Percentiles rank a stretch among this genome's conserved stretches.
Conservation (phyloP, 2,113 vertebrate species). For the Dromiciops gliroides region DNA sequence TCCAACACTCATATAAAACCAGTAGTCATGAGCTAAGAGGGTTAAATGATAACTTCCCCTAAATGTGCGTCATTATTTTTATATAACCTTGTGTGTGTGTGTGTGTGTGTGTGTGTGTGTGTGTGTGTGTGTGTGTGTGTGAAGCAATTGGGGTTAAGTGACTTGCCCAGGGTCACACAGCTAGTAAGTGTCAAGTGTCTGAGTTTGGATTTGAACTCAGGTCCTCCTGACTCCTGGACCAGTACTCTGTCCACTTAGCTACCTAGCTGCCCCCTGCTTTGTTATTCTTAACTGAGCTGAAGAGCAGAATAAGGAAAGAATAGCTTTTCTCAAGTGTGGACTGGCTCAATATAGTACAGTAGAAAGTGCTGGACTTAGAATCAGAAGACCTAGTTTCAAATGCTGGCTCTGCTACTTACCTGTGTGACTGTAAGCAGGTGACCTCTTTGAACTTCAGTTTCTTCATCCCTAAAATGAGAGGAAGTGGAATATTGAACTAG, state of each 20-base stretch:
- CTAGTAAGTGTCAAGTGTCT: too few species aligned
- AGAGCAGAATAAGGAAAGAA: background rate
- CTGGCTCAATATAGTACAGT: background rate
- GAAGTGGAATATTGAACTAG: background rate
- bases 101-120: too few species aligned
- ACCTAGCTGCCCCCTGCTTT: too few species aligned
- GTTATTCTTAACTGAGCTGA: background rate
- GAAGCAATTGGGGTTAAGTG: too few species aligned
- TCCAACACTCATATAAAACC: background rate
- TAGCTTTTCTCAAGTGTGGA: background rate
- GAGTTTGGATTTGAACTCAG: too few species aligned
- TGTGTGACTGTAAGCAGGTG: background rate
- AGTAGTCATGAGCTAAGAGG: background rate
- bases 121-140: too few species aligned
- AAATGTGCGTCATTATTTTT: background rate
- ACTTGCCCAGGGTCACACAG: too few species aligned
- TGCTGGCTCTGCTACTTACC: background rate
- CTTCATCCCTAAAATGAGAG: background rate
- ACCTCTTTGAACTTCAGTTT: background rate
- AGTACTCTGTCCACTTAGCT: too few species aligned
- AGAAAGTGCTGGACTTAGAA: background rate
- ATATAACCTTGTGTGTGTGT: too few species aligned
- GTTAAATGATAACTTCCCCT: background rate
- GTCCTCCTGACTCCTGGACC: too few species aligned
- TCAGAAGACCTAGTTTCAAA: background rate